Conservation (phyloP, 2,888 invertebrate species). For the Gandaritis pyraliata region DNA sequence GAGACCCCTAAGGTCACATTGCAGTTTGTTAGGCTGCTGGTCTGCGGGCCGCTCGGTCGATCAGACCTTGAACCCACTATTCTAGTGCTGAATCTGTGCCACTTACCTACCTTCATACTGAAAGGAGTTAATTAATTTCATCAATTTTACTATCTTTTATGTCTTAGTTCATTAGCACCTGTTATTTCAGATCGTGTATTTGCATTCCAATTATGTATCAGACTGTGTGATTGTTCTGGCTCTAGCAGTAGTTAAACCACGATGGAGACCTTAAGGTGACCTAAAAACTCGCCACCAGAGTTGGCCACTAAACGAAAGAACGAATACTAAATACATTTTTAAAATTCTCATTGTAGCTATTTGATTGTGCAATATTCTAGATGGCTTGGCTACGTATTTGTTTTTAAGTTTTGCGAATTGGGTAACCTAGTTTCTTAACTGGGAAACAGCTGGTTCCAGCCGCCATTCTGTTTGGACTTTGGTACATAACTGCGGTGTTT, state of each 20-base stretch:
- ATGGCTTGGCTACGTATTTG: not conserved
- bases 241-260: no score
- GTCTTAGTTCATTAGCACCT: no score
- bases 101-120: not conserved
- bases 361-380: not conserved
- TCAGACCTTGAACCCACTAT: conserved; percentile 18
- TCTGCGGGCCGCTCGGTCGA: conserved; percentile 12
- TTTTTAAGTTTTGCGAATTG: conserved; percentile 11
- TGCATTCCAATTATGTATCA: no score
- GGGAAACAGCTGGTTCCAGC: conserved; percentile 11
- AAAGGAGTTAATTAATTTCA: not conserved
- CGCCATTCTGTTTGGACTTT: conserved; percentile 4
- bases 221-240: no score
- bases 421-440: conserved; percentile 25
- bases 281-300: no score
- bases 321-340: no score
- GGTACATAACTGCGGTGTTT: not conserved
- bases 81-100: conserved; percentile 7
- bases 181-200: no score
- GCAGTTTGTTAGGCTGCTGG: conserved; percentile 13
- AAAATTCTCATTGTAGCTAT: no score
- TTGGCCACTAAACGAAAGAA: no score
- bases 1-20: conserved; percentile 10
- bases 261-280: no score
- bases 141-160: no score